A percentile compares a stretch with the other conserved stretches of the same genome.
These are phyloP conservation scores for Achlya flavicornis DNA, from an alignment of 2,888 invertebrate genomes.

Conservation along the genomic window DNA sequence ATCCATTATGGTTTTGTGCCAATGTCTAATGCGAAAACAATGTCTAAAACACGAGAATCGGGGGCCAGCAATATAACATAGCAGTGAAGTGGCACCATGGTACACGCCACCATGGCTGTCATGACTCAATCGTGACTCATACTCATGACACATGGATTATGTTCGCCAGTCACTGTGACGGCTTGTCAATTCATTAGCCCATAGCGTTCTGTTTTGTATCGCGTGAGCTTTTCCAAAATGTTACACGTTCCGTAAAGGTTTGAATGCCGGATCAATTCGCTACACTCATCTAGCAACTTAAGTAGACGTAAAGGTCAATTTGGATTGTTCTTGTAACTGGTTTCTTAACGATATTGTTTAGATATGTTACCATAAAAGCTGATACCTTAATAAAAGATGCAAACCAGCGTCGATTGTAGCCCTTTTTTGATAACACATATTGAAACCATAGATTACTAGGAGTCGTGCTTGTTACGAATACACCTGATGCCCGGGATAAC, in stretches of 20 bases:
- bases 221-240: slow-evolving; percentile 36
- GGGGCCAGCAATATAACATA: not conserved
- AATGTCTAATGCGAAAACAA: no score
- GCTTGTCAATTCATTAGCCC: slow-evolving; percentile 40
- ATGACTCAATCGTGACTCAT: not conserved
- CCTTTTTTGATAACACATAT: slow-evolving; percentile 48
- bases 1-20: no score
- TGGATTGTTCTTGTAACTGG: slow-evolving; percentile 25
- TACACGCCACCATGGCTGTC: not conserved
- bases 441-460: slow-evolving; percentile 65
- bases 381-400: slow-evolving; percentile 44
- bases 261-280: slow-evolving; percentile 13
- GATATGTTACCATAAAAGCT: slow-evolving; percentile 22
- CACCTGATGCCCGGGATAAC: slow-evolving; percentile 61
- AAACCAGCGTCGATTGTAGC: slow-evolving; percentile 37
- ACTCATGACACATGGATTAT: slow-evolving; percentile 30
- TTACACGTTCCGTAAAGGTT: slow-evolving; percentile 30
- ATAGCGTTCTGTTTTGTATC: slow-evolving; percentile 25
- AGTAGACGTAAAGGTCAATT: not conserved
- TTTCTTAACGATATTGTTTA: slow-evolving; percentile 19
- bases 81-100: not conserved
- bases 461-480: slow-evolving; percentile 48
- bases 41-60: no score
- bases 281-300: not conserved
- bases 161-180: slow-evolving; percentile 29